Evolutionary conservation across 92 coral and sea anemone species (phyloP).

Genomic region (Meandrina meandrites): DNA sequence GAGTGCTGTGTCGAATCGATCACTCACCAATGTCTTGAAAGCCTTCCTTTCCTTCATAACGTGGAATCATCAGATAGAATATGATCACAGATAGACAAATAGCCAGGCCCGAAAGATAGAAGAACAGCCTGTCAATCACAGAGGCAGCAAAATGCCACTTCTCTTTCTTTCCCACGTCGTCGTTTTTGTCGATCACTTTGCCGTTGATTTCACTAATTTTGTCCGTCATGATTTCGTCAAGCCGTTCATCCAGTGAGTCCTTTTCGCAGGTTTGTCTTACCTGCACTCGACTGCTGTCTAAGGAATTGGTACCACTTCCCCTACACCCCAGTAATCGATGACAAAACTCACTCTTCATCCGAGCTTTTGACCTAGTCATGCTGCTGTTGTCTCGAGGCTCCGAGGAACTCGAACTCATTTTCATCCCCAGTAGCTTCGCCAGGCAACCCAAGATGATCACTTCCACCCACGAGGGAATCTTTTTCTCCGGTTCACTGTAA

Average conservation of each 20-base stretch:
- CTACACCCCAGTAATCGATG: not conserved
- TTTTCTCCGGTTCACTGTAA: slow-evolving; percentile 69
- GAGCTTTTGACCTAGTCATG: not conserved
- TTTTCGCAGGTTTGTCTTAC: slow-evolving; percentile 2
- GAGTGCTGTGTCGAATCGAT: not conserved
- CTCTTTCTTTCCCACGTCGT: slow-evolving; percentile 53
- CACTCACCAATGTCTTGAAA: not conserved
- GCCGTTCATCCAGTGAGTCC: slow-evolving; percentile 56
- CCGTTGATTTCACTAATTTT: slow-evolving; percentile 63
- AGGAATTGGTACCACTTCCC: not conserved
- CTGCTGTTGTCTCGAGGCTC: not conserved
- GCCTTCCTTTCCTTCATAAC: slow-evolving; percentile 3
- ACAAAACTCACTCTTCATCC: not conserved
- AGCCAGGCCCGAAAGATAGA: slow-evolving; percentile 56
- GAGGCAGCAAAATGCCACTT: slow-evolving; percentile 90
- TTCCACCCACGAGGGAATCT: slow-evolving; percentile 65
- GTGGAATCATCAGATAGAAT: slow-evolving; percentile 85
- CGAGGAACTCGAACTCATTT: slow-evolving; percentile 1
- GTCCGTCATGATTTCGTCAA: slow-evolving; percentile 48
- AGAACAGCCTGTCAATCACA: slow-evolving; percentile 84
- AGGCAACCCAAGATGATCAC: slow-evolving; percentile 60
- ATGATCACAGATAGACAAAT: slow-evolving; percentile 65
- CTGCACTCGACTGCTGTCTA: slow-evolving; percentile 17
- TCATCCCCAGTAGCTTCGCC: slow-evolving; percentile 61
- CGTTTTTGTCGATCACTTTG: slow-evolving; percentile 31